Evolutionary conservation across 2,113 vertebrate species (phyloP), one percentile per base, ranked within the genome.

Genomic region (Nansenia antarctica): DNA sequence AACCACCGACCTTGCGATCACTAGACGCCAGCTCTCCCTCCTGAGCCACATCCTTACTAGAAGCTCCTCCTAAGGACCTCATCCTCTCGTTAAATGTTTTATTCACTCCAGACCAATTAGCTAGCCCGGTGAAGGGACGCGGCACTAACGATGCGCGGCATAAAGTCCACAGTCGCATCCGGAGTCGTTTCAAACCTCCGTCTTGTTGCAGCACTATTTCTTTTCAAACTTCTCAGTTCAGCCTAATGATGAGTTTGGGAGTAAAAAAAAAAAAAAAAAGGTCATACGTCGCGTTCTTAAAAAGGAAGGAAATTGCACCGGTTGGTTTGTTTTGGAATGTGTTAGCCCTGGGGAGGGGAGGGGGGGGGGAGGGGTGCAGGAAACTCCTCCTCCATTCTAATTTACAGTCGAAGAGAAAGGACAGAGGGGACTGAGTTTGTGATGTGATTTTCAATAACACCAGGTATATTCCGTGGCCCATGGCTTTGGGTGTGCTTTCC

Each of bases 381-480:
- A n/a, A n/a, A n/a, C n/a, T n/a, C n/a, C 70, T 81, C 47, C 7
- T 60, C 20, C 35, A 39, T 61, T 30, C 20, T 76, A 70, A 82
- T 82, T 84, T 65, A 77, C 57, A 53, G 7, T 1, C 1, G 63
- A 35, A 22, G 37, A 42, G 15, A 26, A 14, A 35, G 64, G n/a
- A 61, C 52, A 37, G 53, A 11, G 59, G 61, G 29, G 70, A 72
- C 80, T 70, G 74, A 83, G 73, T 81, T 86, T 76, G 75, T 72
- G 63, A 82, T 73, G 81, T 67, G 72, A 83, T 88, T 88, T 82
- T 69, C 74, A 82, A 68, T 79, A 80, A 79, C 80, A 80, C 30
- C 37, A 57, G 62, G 47, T 76, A 34, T 74, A 54, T 78, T 74
- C 75, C 29, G 53, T 72, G 72, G 74, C 78, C 67, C 79, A 22